Conservation (phyloP, 2,888 invertebrate genomes). For the Strigamia crassipes region DNA sequence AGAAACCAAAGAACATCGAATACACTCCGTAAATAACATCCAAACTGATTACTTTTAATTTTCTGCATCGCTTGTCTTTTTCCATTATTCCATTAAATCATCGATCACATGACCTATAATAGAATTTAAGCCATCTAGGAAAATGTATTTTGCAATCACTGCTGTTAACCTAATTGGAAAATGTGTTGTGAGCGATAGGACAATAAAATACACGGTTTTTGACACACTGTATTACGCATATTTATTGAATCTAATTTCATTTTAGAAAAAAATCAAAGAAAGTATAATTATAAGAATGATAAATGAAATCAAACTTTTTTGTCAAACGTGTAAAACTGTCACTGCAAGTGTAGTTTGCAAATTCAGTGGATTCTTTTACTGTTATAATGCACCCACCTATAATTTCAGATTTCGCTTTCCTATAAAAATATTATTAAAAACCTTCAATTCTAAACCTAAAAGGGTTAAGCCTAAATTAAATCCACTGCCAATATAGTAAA, state of each 20-base stretch:
- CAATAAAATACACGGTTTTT: not conserved
- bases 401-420: not conserved
- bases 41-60: not conserved
- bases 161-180: not conserved
- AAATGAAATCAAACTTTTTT: slow-evolving; percentile 6
- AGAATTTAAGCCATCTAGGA: not conserved
- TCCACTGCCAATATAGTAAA: not conserved
- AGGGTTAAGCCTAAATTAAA: slow-evolving; percentile 15
- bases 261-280: not conserved
- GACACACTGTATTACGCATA: slow-evolving; percentile 38
- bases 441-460: not conserved
- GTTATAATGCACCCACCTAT: not conserved
- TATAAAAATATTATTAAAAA: slow-evolving; percentile 25
- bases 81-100: not conserved
- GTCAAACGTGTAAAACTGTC: not conserved
- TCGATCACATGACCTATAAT: not conserved
- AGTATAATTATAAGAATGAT: slow-evolving; percentile 10
- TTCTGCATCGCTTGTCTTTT: not conserved
- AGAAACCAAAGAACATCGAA: not conserved
- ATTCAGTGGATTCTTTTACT: not conserved
- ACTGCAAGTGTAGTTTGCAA: not conserved
- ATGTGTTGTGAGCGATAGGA: not conserved
- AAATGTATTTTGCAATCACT: not conserved
- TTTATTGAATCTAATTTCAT: slow-evolving; percentile 14
- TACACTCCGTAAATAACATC: not conserved